Conservation (phyloP, 2,888 invertebrate genomes). For the Galerucella pusilla region DNA sequence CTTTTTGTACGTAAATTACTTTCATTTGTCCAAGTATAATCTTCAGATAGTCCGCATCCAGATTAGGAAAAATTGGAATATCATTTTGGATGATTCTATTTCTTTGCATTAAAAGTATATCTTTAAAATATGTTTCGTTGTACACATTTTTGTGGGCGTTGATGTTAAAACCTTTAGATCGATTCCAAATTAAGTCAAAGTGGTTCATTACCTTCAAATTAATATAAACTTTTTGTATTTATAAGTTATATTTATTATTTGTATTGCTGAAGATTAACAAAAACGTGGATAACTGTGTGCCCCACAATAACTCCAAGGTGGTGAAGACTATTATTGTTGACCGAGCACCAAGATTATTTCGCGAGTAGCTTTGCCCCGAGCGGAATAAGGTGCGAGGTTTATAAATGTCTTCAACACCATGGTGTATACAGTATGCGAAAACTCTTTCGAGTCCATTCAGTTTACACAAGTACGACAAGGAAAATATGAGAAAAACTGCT, state of each 20-base stretch:
- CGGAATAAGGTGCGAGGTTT: too few species aligned
- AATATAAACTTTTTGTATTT: neutral
- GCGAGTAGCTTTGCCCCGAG: too few species aligned
- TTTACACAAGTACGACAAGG: too few species aligned
- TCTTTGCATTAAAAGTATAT: constrained; percentile 18
- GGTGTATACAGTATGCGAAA: too few species aligned
- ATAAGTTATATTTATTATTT: too few species aligned
- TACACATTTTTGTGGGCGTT: constrained; percentile 7
- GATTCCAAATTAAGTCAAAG: constrained; percentile 35
- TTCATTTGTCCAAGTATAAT: constrained; percentile 32
- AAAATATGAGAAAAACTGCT: too few species aligned
- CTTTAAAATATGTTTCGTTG: constrained; percentile 9
- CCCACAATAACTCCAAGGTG: too few species aligned
- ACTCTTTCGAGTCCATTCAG: too few species aligned
- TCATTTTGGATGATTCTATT: constrained; percentile 26
- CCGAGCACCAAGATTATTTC: too few species aligned
- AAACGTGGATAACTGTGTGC: too few species aligned
- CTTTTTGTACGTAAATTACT: constrained; percentile 36
- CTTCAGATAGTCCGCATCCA: constrained; percentile 26
- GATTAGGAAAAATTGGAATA: constrained; percentile 34
- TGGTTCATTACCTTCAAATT: constrained; percentile 36
- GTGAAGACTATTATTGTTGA: too few species aligned
- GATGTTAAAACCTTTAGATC: constrained; percentile 25
- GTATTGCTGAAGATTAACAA: neutral
- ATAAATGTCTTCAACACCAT: too few species aligned